Evolutionary conservation across 2,797 vertebrate species (phyloP), one percentile per base, ranked within the genome.

Genomic region (Aulostomus chinensis): DNA sequence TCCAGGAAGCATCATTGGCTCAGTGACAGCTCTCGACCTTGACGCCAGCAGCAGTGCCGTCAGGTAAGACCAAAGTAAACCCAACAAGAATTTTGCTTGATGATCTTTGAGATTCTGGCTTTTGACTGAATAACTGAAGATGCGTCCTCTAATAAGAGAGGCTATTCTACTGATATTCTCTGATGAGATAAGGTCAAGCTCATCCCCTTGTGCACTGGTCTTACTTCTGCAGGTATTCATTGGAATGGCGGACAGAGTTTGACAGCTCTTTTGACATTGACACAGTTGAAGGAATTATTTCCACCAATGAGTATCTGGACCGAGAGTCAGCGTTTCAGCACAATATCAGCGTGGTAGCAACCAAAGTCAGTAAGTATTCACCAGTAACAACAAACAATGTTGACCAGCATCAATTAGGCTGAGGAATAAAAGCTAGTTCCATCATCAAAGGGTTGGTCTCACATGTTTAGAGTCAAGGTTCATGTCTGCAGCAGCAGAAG

Each of bases 281-380:
- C 53, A 90, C 90, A 3, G 86, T 89, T 4, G 92, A 95, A 81
- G 96, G 96, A 81, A 96, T 92, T 34, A 88, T 98, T 72, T 92
- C 93, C 54, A 93, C 93, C 43, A 94, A 91, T 58, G 93, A 95
- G 49, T 78, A 93, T 60, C 81, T 97, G 87, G 95, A 98, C 89
- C 90, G 95, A 91, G 95, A 98, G 79, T 92, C 63, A 43, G 87
- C 80, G 0, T 73, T 90, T 1, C 93, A 92, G 69, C 94, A 95
- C 81, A 95, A 94, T 78, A 90, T 98, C 83, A 95, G 92, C 50
- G 90, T 95, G 79, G 87, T 95, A 75, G 94, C 95, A 65, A 94
- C 92, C 80, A 97, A 98, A 97, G 86, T 96, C 88, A 95, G 96
- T 98, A 93, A 96, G 96, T 97, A 94, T 83, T 67, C 15, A 10